These are phyloP conservation scores for Poeciliopsis occidentalis DNA, from an alignment of 2,113 vertebrate species.

Conservation along the genomic window DNA sequence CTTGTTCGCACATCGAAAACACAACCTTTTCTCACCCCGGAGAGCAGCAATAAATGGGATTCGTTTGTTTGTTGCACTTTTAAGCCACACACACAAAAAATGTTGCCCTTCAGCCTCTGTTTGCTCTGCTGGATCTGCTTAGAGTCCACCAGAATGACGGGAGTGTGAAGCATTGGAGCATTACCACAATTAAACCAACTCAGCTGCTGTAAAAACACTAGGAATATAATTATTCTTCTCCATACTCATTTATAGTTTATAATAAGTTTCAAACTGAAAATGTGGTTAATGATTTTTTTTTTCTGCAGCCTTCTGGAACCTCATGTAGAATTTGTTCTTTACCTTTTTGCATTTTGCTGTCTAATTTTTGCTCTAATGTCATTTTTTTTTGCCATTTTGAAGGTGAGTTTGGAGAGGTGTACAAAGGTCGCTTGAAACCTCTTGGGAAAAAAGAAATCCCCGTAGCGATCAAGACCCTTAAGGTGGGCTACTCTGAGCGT, in stretches of 20 bases:
- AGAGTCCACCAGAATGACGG: slow-evolving; percentile 1
- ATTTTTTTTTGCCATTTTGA: slow-evolving; percentile 5
- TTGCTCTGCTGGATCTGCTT: slow-evolving; percentile 26
- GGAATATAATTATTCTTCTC: not conserved
- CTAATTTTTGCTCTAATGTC: not conserved
- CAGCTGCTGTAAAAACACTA: not conserved
- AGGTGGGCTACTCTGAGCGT: slow-evolving; percentile 92
- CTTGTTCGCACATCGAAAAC: slow-evolving; percentile 32
- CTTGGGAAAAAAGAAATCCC: slow-evolving; percentile 91
- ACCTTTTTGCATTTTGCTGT: not conserved
- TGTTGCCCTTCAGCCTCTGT: slow-evolving; percentile 22
- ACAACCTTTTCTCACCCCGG: slow-evolving; percentile 9
- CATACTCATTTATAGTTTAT: slow-evolving; percentile 7
- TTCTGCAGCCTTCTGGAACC: not conserved
- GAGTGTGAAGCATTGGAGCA: not conserved
- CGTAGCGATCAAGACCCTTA: slow-evolving; percentile 93
- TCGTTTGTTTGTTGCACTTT: slow-evolving; percentile 41
- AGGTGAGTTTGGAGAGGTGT: slow-evolving; percentile 97
- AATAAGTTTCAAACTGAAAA: not conserved
- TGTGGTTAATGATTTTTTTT: not conserved
- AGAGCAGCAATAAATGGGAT: slow-evolving; percentile 35
- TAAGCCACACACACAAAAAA: slow-evolving; percentile 21
- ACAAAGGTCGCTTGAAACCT: slow-evolving; percentile 91
- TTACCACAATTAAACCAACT: not conserved
- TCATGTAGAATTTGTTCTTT: not conserved